Evolutionary conservation across 2,113 vertebrate genomes (phyloP), one percentile per base, ranked within the genome.

Genomic region (Tragelaphus strepsiceros): DNA sequence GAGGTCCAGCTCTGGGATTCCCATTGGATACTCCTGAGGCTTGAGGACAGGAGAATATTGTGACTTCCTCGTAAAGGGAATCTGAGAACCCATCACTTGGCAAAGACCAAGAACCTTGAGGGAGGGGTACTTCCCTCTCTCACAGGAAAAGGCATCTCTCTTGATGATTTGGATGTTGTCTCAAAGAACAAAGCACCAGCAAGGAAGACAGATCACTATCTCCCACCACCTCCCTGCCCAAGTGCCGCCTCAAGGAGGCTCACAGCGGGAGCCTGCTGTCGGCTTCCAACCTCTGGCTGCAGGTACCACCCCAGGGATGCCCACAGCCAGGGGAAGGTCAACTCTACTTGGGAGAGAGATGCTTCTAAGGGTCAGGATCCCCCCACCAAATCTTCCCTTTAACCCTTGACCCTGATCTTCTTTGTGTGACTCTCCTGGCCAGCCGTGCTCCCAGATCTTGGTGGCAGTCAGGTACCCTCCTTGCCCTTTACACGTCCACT

Each of bases 111-210:
- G 61, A 35, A 28, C 43, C 3, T 43, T 9, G 17, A 15, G 6
- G n/a, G 39, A 16, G 10, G 30, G 7, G 35, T 28, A 8, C 17
- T 81, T 7, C 54, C 39, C 11, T 62, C 19, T 43, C 35, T 83
- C 82, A 67, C 82, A 5, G n/a, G 56, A 87, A 97, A 97, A 95
- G 83, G 1, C 82, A 12, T 7, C 93, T 14, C 28, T 96, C 97
- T 82, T 95, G 67, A 92, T 56, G 43, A 88, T 92, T 53, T 85
- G 35, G 58, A 51, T 7, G 43, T 2, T 39, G 91, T 92, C 51
- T 59, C 43, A 21, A 54, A 77, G 39, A 61, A 24, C 35, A 21
- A 58, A 88, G 58, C 32, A 12, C 59, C 10, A 43, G 10, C 4
- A 24, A 49, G 19, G 82, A 93, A 87, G 53, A 8, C 46, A 62